Conservation (phyloP, 2,113 vertebrate genomes). For the Coracopsis vasa region DNA sequence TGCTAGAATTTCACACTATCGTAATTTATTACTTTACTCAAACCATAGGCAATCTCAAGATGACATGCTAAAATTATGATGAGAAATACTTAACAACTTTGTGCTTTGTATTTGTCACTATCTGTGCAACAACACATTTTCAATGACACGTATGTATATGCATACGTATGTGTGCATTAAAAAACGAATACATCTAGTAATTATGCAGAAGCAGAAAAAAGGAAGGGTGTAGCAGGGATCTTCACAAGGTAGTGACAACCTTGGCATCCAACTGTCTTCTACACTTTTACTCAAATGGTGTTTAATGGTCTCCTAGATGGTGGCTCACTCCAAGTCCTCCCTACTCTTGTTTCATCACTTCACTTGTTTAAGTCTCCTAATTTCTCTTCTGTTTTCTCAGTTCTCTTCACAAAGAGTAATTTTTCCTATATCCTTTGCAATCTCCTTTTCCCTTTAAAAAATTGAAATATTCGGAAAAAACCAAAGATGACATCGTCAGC, state of each 20-base stretch:
- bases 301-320: neutral
- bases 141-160: neutral
- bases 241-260: neutral
- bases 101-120: neutral
- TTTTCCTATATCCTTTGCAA: neutral
- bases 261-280: neutral
- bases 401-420: neutral
- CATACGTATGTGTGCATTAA: neutral
- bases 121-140: neutral
- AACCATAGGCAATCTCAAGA: neutral
- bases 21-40: neutral
- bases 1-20: neutral
- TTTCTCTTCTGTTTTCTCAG: neutral
- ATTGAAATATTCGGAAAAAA: neutral
- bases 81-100: neutral
- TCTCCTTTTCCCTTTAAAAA: neutral
- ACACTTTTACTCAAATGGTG: neutral
- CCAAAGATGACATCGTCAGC: neutral
- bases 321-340: neutral
- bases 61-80: neutral
- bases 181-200: neutral
- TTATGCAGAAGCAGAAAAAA: neutral
- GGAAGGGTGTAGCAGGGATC: neutral
- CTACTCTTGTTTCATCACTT: neutral
- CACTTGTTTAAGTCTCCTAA: neutral